These are phyloP conservation scores for Ptilonorhynchus violaceus DNA, from an alignment of 2,113 vertebrate species.

Conservation along the genomic window DNA sequence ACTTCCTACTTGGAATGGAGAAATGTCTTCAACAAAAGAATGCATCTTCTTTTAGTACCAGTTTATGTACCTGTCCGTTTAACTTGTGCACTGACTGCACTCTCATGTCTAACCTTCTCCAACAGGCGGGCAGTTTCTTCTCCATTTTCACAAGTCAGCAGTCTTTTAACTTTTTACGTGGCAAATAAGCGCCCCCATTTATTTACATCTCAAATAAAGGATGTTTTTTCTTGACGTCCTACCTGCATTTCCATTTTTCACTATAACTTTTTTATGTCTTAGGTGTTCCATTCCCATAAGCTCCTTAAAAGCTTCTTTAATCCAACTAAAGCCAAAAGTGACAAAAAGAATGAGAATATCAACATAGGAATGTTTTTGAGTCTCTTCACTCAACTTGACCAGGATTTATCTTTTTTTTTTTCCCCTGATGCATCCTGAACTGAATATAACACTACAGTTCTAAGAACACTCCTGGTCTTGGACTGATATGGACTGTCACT, in stretches of 20 bases:
- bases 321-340: neutral
- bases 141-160: neutral
- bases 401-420: neutral
- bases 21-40: neutral
- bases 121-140: neutral
- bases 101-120: neutral
- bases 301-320: neutral
- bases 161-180: neutral
- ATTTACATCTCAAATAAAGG: neutral
- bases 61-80: neutral
- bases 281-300: neutral
- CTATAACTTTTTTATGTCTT: neutral
- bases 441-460: neutral
- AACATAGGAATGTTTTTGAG: neutral
- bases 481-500: neutral
- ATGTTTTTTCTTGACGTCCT: neutral
- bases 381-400: neutral
- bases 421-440: neutral
- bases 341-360: neutral
- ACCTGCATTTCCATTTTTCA: neutral
- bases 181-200: neutral
- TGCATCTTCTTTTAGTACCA: neutral
- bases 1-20: neutral
- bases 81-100: neutral
- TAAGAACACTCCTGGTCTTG: neutral